These are phyloP conservation scores for Zoanthus gigantus DNA, from an alignment of 92 coral and sea anemone species.

Conservation along the genomic window DNA sequence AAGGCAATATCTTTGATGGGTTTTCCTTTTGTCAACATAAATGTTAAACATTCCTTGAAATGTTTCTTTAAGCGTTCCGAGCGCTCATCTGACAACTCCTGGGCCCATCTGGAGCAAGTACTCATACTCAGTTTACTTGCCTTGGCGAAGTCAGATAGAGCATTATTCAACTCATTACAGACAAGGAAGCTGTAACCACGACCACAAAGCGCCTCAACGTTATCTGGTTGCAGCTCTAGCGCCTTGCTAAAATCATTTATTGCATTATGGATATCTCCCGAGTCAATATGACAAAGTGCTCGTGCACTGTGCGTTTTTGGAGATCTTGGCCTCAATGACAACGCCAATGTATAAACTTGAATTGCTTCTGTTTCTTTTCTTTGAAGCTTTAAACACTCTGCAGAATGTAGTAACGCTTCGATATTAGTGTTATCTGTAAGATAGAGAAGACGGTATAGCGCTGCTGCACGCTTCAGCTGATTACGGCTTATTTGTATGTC, in stretches of 20 bases:
- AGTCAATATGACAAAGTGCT: slow-evolving; percentile 76
- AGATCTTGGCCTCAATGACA: slow-evolving; percentile 64
- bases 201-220: slow-evolving; percentile 84
- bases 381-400: slow-evolving; percentile 84
- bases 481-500: slow-evolving; percentile 60
- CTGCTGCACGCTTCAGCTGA: slow-evolving; percentile 70
- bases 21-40: slow-evolving; percentile 45
- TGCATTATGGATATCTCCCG: slow-evolving; percentile 73
- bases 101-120: slow-evolving; percentile 60
- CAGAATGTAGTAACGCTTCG: slow-evolving; percentile 83
- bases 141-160: slow-evolving; percentile 57
- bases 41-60: slow-evolving; percentile 57
- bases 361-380: slow-evolving; percentile 80
- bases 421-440: slow-evolving; percentile 74
- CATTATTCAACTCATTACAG: slow-evolving; percentile 61
- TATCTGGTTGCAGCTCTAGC: slow-evolving; percentile 70
- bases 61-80: slow-evolving; percentile 58
- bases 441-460: slow-evolving; percentile 74
- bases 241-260: slow-evolving; percentile 80
- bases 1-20: slow-evolving; percentile 44
- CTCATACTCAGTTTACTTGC: slow-evolving; percentile 60
- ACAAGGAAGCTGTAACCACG: slow-evolving; percentile 71
- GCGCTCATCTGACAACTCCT: slow-evolving; percentile 61
- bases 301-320: slow-evolving; percentile 78
- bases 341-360: slow-evolving; percentile 52